Percentiles rank a stretch among this genome's conserved stretches.
Evolutionary conservation across 2,113 vertebrate species (phyloP).

Genomic region (Rhegmatorhina hoffmannsi): DNA sequence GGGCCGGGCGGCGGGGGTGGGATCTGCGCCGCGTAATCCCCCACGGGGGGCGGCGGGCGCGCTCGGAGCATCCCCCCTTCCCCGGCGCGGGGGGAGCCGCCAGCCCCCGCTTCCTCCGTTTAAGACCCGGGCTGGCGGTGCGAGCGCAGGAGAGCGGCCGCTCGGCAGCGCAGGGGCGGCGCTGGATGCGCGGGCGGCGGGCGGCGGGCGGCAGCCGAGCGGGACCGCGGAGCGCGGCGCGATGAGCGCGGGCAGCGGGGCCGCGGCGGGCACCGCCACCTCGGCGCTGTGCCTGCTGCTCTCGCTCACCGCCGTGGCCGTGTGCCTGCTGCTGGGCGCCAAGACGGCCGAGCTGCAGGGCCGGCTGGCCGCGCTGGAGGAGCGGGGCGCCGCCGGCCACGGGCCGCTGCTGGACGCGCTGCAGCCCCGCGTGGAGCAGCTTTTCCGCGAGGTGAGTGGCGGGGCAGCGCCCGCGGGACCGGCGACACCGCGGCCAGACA

Average conservation of each 20-base stretch:
- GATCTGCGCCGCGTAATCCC: too few species aligned
- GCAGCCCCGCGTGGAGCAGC: conserved; percentile 78
- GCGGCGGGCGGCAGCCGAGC: neutral
- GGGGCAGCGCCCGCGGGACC: neutral
- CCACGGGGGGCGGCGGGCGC: too few species aligned
- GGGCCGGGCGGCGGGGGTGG: too few species aligned
- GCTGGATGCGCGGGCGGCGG: conserved; percentile 4
- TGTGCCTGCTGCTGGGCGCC: conserved; percentile 85
- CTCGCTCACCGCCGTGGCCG: conserved; percentile 81
- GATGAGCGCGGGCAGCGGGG: neutral
- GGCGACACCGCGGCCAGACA: neutral
- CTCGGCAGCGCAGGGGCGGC: neutral
- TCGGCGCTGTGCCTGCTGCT: conserved; percentile 76
- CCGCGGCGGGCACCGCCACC: conserved; percentile 24
- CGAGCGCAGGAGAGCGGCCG: too few species aligned
- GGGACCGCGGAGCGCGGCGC: neutral
- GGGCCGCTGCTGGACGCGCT: conserved; percentile 77
- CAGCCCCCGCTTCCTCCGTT: too few species aligned
- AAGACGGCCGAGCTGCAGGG: conserved; percentile 85
- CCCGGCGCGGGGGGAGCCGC: too few species aligned
- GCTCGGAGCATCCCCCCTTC: too few species aligned
- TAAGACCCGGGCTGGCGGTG: too few species aligned
- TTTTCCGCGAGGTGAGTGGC: conserved; percentile 85
- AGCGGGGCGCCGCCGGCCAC: conserved; percentile 55
- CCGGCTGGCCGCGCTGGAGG: conserved; percentile 82